Evolutionary conservation across 2,113 vertebrate species (phyloP), one percentile per base, ranked within the genome.

Genomic region (Pavo muticus): DNA sequence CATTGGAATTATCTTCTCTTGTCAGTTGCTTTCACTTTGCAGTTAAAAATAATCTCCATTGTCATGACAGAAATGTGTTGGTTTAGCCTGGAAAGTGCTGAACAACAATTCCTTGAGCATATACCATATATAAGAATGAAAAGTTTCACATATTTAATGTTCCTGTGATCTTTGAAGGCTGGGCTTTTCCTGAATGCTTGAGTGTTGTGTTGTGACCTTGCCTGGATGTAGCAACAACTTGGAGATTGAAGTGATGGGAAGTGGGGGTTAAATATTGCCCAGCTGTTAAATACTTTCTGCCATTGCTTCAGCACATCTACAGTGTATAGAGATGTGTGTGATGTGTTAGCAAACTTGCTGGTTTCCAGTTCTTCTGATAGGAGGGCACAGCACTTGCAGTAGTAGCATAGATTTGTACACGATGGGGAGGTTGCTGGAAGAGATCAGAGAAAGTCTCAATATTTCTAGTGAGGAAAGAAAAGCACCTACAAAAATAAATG

Each of bases 41-140:
- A 82, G 71, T 91, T 95, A 76, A 93, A 94, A 54, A 76, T 61
- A 21, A 75, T 72, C 89, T 93, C 81, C 35, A 35, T 35, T 82
- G 45, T 89, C 91, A 91, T 79, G 74, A 84, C 70, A 76, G 37
- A 70, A 76, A 27, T 48, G 47, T 44, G 37, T 69, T 94, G 86
- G 61, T 59, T 93, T 83, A 84, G 79, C 77, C 54, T 30, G 4
- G 4, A 47, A 73, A 63, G n/a, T 42, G 67, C 70, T 79, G 60
- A 54, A 44, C 35, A 90, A 29, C 40, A 65, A 25, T 42, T 87
- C 19, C 9, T 70, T 42, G 45, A 80, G n/a, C n/a, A 23, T 32
- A 2, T 29, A 63, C 68, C 5, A 7, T 71, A 2, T n/a, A 14
- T 37, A 9, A 74, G 52, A 65, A 52, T 60, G 37, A 73, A 84